Base-by-base conservation (phyloP, 2,888 invertebrate species). In the Caenorhabditis plicata region DNA sequence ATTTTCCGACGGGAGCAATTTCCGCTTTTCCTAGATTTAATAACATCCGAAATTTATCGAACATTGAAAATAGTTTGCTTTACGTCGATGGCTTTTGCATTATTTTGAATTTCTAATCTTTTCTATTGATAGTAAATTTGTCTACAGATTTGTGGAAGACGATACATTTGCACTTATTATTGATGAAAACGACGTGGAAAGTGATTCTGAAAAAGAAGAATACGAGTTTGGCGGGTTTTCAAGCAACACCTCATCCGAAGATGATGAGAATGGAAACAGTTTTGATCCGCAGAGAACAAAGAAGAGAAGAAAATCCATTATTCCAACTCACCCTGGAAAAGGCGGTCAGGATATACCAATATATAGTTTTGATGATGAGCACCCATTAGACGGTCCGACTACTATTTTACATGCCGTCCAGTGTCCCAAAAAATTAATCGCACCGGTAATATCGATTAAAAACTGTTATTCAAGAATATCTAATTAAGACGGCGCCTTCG, bases 381-480 rank as follows among this genome's bases (percentile, higher is more conserved):
- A 64, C 19, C 74, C 76, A 8, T 49, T 76, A 38, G 73, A 74
- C 47, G 65, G 67, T 22, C 60, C 71, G 7, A 47, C 63, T 13
- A 71, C 74, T 4, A 60, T 75, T 13, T 53, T 58, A 19, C 73
- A 68, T 42, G 71, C 71, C 1, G 60, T 75, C 9, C 53, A 63
- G 25, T 74, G 74, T 43, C 76, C 76, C 5, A 68, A 74, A 11
- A 64, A 69, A 46, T 75, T 65, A 42, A 62, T 76, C 15, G 63
- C 67, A 39, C 69, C 70, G 39, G 68, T 68, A 25, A 23, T 27
- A 27, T 27, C 29, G 13, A 27, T 13, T 13, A 27, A 25, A n/a
- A n/a, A n/a, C n/a, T n/a, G n/a, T n/a, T n/a, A n/a, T n/a, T 11
- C 4, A 26, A 41, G 15, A 25, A 25, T 41, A 4, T 23, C 9